Evolutionary conservation across 2,113 vertebrate genomes (phyloP).

Genomic region (Ursus arctos): DNA sequence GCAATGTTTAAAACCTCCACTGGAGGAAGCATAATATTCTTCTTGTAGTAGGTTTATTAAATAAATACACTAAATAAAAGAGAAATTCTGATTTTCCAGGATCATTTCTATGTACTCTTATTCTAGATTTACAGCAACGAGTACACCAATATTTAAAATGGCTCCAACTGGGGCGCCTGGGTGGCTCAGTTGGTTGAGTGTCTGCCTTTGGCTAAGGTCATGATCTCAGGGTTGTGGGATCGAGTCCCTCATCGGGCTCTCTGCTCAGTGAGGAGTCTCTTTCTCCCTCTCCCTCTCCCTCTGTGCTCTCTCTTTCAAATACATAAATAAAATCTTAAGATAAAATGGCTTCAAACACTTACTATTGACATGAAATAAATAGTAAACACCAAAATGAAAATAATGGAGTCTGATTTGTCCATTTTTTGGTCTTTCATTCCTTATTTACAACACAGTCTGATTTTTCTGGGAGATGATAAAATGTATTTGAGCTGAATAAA

Average conservation of each 20-base stretch:
- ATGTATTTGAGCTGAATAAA: neutral
- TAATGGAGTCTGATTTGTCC: neutral
- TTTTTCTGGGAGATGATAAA: neutral
- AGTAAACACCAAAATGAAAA: neutral
- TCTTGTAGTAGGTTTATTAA: neutral
- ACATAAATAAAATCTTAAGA: too few relatives aligned
- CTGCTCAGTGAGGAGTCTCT: too few relatives aligned
- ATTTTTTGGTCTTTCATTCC: neutral
- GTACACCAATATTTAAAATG: neutral
- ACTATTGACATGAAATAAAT: neutral
- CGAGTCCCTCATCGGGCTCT: too few relatives aligned
- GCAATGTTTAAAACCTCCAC: neutral
- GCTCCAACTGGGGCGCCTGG: neutral
- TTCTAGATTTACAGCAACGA: neutral
- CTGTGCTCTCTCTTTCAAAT: too few relatives aligned
- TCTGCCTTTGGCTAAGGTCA: too few relatives aligned
- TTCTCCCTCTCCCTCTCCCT: too few relatives aligned
- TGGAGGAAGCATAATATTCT: neutral
- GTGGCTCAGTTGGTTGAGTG: too few relatives aligned
- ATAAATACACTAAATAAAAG: neutral
- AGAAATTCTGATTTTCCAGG: neutral
- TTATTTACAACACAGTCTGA: neutral
- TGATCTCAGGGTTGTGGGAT: too few relatives aligned
- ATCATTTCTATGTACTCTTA: neutral
- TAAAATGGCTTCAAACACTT: neutral